These are phyloP conservation scores for Rafetus swinhoei DNA, from an alignment of 2,113 vertebrate species.

Conservation along the genomic window DNA sequence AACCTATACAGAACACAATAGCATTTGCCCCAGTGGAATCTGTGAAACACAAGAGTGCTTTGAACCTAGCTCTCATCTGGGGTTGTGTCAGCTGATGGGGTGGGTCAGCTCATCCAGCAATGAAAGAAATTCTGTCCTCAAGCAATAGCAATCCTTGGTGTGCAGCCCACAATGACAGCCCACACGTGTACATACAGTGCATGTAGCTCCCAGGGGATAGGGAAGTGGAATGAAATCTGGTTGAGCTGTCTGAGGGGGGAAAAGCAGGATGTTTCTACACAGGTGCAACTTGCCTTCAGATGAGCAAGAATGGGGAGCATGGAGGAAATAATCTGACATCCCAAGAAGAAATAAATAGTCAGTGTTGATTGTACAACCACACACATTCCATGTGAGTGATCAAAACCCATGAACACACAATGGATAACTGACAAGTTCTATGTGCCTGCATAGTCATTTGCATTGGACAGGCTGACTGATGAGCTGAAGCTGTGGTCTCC, in stretches of 20 bases:
- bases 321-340: rapidly evolving
- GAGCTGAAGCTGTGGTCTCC: background rate
- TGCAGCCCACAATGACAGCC: background rate
- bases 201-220: background rate
- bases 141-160: background rate
- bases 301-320: background rate
- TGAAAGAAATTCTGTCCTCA: rapidly evolving
- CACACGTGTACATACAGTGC: rapidly evolving
- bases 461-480: background rate
- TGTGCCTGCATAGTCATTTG: background rate
- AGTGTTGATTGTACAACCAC: background rate
- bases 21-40: rapidly evolving
- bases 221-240: background rate
- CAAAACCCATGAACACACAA: rapidly evolving
- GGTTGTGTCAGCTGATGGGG: rapidly evolving
- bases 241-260: background rate
- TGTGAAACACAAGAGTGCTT: background rate
- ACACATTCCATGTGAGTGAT: background rate
- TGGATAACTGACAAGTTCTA: background rate
- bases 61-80: background rate
- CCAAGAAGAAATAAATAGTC: background rate
- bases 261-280: background rate
- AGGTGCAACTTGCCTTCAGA: background rate
- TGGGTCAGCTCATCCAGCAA: background rate
- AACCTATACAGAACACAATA: background rate